Conservation (phyloP, 2,113 vertebrate genomes). For the Thamnophis sirtalis region DNA sequence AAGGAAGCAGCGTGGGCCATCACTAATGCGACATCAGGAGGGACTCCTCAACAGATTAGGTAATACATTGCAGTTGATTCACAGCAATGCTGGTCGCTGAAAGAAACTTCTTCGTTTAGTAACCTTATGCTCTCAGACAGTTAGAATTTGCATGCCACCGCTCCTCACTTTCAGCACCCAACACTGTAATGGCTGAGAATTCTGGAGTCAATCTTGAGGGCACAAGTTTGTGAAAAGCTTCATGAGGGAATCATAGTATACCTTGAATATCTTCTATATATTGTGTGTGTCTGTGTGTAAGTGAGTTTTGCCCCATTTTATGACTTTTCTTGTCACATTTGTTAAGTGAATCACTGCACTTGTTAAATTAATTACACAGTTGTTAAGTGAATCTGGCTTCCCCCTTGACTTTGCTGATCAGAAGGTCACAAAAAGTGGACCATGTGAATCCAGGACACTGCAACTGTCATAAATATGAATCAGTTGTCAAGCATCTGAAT, state of each 20-base stretch:
- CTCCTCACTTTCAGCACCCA: background rate
- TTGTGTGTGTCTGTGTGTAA: background rate
- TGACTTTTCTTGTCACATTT: too few species aligned
- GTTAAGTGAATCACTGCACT: too few species aligned
- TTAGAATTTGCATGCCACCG: background rate
- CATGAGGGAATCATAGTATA: background rate
- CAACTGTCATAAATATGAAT: too few species aligned
- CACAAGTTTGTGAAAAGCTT: background rate
- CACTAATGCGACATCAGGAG: slow-evolving; percentile 86
- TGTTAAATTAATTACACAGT: too few species aligned
- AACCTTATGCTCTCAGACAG: background rate
- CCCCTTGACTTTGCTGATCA: too few species aligned
- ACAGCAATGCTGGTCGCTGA: background rate
- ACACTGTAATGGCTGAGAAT: background rate
- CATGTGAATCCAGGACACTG: too few species aligned
- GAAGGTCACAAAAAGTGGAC: too few species aligned
- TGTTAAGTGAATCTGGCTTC: too few species aligned
- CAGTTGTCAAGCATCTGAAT: too few species aligned
- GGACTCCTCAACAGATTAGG: slow-evolving; percentile 85
- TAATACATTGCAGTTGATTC: slow-evolving; percentile 34
- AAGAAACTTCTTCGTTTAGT: background rate
- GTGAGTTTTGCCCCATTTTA: too few species aligned
- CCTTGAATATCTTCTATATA: background rate
- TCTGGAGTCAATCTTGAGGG: background rate
- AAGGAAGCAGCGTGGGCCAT: slow-evolving; percentile 90